Evolutionary conservation across 2,888 invertebrate genomes (phyloP).

Genomic region (Cantharis rustica): DNA sequence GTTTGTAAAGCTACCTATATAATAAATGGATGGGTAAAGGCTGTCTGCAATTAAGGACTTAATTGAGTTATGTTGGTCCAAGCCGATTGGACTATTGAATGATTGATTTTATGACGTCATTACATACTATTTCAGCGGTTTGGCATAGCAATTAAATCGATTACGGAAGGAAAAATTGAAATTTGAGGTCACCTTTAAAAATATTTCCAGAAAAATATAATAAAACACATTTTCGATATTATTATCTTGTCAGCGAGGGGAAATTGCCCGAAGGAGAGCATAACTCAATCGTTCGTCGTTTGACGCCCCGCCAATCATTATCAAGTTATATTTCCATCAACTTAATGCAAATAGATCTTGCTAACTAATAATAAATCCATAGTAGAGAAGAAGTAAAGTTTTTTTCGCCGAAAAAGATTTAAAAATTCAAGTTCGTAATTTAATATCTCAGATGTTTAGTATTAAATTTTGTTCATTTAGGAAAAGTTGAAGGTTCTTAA

Average conservation of each 20-base stretch:
- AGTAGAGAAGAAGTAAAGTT: neutral
- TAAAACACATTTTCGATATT: slow-evolving; percentile 29
- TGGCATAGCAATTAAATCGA: slow-evolving; percentile 26
- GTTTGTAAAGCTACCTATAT: slow-evolving; percentile 29
- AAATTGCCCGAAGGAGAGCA: slow-evolving; percentile 31
- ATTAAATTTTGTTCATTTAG: neutral
- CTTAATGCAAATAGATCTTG: slow-evolving; percentile 38
- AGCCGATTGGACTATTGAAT: slow-evolving; percentile 45
- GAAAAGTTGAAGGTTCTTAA: neutral
- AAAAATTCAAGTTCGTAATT: neutral
- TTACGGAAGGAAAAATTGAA: slow-evolving; percentile 12
- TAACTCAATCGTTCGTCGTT: slow-evolving; percentile 47
- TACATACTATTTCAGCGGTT: slow-evolving; percentile 19
- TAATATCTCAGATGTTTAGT: neutral
- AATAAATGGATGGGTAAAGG: slow-evolving; percentile 33
- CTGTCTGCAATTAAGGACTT: slow-evolving; percentile 44
- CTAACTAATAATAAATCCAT: slow-evolving; percentile 22
- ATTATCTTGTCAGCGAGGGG: slow-evolving; percentile 22
- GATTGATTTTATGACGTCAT: slow-evolving; percentile 51
- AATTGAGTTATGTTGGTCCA: slow-evolving; percentile 45
- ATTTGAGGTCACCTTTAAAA: neutral
- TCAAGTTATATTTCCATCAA: slow-evolving; percentile 48
- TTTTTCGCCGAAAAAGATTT: neutral
- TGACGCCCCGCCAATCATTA: slow-evolving; percentile 46
- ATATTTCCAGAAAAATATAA: slow-evolving; percentile 18